Conservation (phyloP, 1,140 invertebrate genomes). For the Drosophila funebris region DNA sequence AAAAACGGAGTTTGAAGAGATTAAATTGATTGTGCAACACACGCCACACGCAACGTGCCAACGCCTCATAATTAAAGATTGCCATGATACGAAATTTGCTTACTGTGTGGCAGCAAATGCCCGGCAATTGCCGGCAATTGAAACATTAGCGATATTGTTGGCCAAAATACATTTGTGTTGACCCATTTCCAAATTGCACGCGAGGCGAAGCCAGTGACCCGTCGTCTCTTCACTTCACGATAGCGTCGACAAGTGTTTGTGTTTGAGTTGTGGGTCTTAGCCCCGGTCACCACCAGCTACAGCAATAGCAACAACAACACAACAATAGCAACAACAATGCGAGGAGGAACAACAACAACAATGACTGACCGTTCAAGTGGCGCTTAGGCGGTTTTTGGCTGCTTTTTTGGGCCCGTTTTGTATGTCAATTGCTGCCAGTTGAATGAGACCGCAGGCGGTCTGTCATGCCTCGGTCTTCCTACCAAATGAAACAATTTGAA, state of each 20-base stretch:
- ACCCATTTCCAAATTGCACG: slow-evolving; percentile 75
- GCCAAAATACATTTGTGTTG: slow-evolving; percentile 43
- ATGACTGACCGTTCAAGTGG: slow-evolving; percentile 70
- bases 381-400: slow-evolving; percentile 71
- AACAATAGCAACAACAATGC: slow-evolving; percentile 21
- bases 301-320: slow-evolving; percentile 30
- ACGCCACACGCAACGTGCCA: slow-evolving; percentile 71
- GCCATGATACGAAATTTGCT: slow-evolving; percentile 39
- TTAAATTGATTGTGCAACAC: slow-evolving; percentile 64
- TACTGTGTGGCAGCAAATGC: slow-evolving; percentile 23
- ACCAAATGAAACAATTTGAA: slow-evolving; percentile 72
- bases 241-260: slow-evolving; percentile 73
- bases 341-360: slow-evolving; percentile 27
- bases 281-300: slow-evolving; percentile 25
- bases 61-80: slow-evolving; percentile 63
- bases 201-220: slow-evolving; percentile 54
- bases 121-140: slow-evolving; percentile 52
- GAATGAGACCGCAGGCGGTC: slow-evolving; percentile 43
- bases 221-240: slow-evolving; percentile 57
- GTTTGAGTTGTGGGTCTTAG: slow-evolving; percentile 39
- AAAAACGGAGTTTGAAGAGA: slow-evolving; percentile 41
- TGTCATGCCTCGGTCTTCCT: slow-evolving; percentile 29
- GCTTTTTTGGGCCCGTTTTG: slow-evolving; percentile 54
- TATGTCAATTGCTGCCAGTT: slow-evolving; percentile 72
- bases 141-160: slow-evolving; percentile 53